Percentiles rank a stretch among this genome's conserved stretches.
Conservation (phyloP, 2,113 vertebrate species). For the Saimiri boliviensis region DNA sequence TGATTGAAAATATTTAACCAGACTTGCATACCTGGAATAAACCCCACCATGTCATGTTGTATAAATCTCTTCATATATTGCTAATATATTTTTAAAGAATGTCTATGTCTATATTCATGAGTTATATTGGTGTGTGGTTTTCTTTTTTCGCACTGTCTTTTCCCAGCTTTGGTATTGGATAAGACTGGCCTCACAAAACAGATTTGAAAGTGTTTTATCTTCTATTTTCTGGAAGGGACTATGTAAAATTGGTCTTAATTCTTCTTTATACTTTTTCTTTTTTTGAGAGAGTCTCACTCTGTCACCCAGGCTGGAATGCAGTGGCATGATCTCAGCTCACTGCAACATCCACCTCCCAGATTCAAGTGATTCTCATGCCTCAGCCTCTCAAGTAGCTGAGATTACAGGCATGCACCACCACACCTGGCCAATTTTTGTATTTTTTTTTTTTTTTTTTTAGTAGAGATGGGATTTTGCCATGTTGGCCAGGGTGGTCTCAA, state of each 20-base stretch:
- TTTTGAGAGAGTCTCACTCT: too few relatives aligned
- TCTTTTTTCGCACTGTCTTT: constrained; percentile 1
- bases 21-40: not conserved
- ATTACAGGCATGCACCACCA: too few relatives aligned
- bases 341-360: too few relatives aligned
- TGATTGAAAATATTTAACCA: not conserved
- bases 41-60: not conserved
- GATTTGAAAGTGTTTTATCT: not conserved
- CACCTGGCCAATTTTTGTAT: too few relatives aligned
- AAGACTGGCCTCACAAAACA: not conserved
- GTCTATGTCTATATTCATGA: constrained; percentile 1
- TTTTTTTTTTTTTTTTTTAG: too few relatives aligned
- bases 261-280: not conserved
- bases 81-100: not conserved
- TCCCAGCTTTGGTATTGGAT: not conserved
- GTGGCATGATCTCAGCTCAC: too few relatives aligned
- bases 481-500: too few relatives aligned
- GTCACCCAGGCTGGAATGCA: too few relatives aligned
- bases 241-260: constrained; percentile 21
- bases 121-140: not conserved
- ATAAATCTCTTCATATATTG: not conserved
- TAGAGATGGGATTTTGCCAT: too few relatives aligned
- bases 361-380: too few relatives aligned
- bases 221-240: constrained; percentile 43
- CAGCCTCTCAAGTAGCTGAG: too few relatives aligned